Percentiles rank a stretch among this genome's conserved stretches.
phyloP scores from a whole-genome alignment of 2,888 invertebrate genomes.

The Diarsia rubi region DNA sequence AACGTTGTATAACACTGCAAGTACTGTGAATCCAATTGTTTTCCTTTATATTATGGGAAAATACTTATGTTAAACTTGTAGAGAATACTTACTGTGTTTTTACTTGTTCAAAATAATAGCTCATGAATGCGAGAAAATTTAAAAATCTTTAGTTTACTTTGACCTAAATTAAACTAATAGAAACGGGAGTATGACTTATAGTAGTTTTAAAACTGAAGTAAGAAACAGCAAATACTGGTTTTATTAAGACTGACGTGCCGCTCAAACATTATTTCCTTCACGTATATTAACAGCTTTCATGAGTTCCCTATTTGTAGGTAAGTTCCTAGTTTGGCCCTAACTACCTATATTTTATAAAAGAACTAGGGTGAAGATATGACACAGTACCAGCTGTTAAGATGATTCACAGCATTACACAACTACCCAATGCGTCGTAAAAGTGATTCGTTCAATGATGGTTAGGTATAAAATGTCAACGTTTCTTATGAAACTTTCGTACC shows the following conservation, averaged over 20 bases:
- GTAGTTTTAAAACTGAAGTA: neutral
- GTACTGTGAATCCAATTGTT: slow-evolving; percentile 57
- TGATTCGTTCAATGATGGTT: slow-evolving; percentile 37
- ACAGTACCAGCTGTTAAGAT: slow-evolving; percentile 2
- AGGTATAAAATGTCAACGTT: slow-evolving; percentile 11
- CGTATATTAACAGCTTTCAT: neutral
- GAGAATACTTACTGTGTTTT: slow-evolving; percentile 12
- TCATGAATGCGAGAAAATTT: neutral
- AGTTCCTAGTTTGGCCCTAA: neutral
- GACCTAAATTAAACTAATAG: too few relatives aligned
- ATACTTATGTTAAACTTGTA: slow-evolving; percentile 15
- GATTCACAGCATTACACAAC: slow-evolving; percentile 35
- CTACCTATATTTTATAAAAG: too few relatives aligned
- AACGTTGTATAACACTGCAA: slow-evolving; percentile 51
- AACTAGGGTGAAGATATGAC: neutral
- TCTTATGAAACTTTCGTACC: slow-evolving; percentile 11
- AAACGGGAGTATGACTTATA: neutral
- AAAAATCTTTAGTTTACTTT: too few relatives aligned
- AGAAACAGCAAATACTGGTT: neutral
- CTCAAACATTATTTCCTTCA: neutral
- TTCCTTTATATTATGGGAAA: slow-evolving; percentile 53
- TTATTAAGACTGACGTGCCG: neutral
- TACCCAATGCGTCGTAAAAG: neutral
- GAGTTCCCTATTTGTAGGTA: too few relatives aligned
- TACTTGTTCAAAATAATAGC: neutral